Conservation (phyloP, 2,888 invertebrate species). For the Drosophila picticornis region DNA sequence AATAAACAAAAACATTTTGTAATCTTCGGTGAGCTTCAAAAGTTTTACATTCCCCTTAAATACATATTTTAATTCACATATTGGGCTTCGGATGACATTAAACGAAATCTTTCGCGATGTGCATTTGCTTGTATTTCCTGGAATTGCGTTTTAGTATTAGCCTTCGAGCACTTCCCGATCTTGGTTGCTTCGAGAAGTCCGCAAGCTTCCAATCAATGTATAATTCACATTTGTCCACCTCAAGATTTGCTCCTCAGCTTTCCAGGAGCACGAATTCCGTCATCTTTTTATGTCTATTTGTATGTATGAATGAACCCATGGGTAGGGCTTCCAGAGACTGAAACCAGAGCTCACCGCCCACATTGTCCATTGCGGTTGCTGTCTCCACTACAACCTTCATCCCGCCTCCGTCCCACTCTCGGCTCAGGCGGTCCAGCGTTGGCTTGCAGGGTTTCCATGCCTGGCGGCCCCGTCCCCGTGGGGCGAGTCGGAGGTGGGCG, state of each 20-base stretch:
- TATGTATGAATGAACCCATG: constrained; percentile 12
- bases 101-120: background rate
- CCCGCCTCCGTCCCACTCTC: background rate
- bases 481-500: constrained; percentile 16
- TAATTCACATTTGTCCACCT: background rate
- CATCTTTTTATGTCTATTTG: no score
- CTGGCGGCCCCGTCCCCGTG: constrained; percentile 22
- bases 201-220: background rate
- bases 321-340: constrained; percentile 44
- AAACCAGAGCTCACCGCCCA: constrained; percentile 32
- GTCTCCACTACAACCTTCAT: background rate
- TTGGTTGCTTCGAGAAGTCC: background rate
- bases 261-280: background rate
- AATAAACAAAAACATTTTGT: background rate
- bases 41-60: background rate
- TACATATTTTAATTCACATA: background rate
- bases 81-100: background rate
- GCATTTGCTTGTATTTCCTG: background rate
- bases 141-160: background rate
- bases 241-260: background rate
- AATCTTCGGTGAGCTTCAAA: background rate
- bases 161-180: background rate
- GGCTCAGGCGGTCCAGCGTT: constrained; percentile 14
- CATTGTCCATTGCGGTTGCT: constrained; percentile 45
- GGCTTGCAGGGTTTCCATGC: constrained; percentile 58